A percentile compares a stretch with the other conserved stretches of the same genome.
phyloP scores from a whole-genome alignment of 2,888 invertebrate species.

The Nematopogon swammerdamellus region DNA sequence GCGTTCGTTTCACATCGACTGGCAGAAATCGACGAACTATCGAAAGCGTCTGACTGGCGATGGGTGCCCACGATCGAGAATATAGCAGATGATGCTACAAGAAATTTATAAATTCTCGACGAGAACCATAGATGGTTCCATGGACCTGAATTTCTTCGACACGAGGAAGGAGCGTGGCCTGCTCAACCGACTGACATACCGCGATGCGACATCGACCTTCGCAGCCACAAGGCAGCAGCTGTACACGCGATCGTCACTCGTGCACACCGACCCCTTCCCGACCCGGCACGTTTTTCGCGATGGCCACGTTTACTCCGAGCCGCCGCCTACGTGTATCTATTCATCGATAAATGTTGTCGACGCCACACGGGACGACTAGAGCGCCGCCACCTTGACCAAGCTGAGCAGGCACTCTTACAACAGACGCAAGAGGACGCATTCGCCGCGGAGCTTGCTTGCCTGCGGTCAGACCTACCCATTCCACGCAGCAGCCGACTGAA shows the following conservation, averaged over 20 bases:
- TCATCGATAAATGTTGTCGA: neutral
- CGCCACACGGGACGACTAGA: neutral
- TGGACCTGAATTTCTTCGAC: conserved; percentile 8
- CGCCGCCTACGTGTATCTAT: neutral
- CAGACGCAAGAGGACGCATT: neutral
- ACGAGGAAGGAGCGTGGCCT: neutral
- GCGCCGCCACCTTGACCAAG: neutral
- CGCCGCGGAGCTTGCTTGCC: neutral
- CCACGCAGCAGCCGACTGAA: neutral
- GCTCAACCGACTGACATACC: neutral
- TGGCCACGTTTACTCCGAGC: neutral
- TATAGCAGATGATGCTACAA: neutral
- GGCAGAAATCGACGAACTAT: conserved; percentile 14
- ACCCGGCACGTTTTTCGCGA: neutral
- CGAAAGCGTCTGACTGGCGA: conserved; percentile 13
- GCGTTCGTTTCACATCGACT: conserved; percentile 12
- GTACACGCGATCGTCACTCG: neutral
- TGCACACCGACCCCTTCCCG: neutral
- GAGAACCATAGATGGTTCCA: conserved; percentile 4
- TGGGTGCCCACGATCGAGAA: conserved; percentile 14
- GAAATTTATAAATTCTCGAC: neutral
- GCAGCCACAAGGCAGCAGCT: neutral
- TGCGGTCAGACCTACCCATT: neutral
- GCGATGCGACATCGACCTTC: neutral
- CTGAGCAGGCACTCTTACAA: neutral